These are phyloP conservation scores for Helicoverpa armigera DNA, from an alignment of 1,140 invertebrate genomes.

Conservation along the genomic window DNA sequence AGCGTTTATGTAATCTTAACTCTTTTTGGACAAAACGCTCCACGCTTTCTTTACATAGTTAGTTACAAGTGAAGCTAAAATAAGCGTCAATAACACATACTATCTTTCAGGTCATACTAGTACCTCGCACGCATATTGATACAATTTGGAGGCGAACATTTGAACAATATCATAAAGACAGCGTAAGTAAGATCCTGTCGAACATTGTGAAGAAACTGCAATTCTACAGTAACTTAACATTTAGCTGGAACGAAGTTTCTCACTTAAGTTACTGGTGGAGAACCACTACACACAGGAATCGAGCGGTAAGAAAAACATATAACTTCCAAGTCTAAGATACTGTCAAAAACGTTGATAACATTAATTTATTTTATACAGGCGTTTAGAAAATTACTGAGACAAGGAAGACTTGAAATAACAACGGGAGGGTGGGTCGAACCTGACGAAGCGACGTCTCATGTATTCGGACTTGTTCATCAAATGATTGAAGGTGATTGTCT, in stretches of 20 bases:
- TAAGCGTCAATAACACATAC: too few species aligned
- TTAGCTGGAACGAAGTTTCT: constrained; percentile 97
- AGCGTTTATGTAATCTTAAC: too few species aligned
- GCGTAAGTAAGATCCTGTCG: constrained; percentile 68
- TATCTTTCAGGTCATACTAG: constrained; percentile 71
- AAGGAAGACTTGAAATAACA: constrained; percentile 94
- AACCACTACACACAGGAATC: constrained; percentile 66
- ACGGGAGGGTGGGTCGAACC: constrained; percentile 98
- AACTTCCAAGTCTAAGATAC: not conserved
- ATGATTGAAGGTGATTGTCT: constrained; percentile 90
- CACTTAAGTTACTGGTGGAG: constrained; percentile 98
- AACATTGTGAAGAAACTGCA: constrained; percentile 94
- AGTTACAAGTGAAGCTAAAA: too few species aligned
- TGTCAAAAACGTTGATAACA: not conserved
- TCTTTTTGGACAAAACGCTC: too few species aligned
- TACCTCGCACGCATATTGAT: constrained; percentile 70
- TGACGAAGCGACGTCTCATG: constrained; percentile 95
- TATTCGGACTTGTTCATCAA: constrained; percentile 97
- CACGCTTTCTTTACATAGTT: too few species aligned
- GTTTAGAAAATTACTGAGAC: constrained; percentile 90
- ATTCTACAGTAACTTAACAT: constrained; percentile 93
- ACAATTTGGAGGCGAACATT: constrained; percentile 74
- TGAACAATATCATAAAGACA: constrained; percentile 68
- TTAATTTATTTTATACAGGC: constrained; percentile 68
- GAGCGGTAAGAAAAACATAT: constrained; percentile 62